phyloP scores from a whole-genome alignment of 2,113 vertebrate species.

The Labeo catla region DNA sequence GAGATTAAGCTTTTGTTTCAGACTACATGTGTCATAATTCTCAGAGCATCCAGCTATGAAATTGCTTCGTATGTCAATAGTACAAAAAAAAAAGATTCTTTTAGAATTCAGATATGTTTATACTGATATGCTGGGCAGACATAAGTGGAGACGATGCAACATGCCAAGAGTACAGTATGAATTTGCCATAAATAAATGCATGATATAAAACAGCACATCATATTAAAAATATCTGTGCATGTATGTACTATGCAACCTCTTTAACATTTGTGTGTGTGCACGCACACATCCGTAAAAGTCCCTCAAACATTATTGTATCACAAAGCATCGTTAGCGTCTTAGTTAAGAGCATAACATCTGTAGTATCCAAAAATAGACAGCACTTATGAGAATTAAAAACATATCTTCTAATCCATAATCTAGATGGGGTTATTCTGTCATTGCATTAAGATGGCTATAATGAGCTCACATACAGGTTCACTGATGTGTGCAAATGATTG shows the following conservation, averaged over 20 bases:
- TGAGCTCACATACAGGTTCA: not conserved
- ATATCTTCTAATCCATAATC: slow-evolving; percentile 58
- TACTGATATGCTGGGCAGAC: not conserved
- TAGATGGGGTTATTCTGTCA: slow-evolving; percentile 41
- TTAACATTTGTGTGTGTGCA: not conserved
- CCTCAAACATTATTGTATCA: not conserved
- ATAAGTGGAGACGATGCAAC: not conserved
- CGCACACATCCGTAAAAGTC: not conserved
- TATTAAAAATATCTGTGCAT: not conserved
- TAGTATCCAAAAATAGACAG: slow-evolving; percentile 53
- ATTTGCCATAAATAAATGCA: no score
- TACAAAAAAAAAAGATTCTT: not conserved
- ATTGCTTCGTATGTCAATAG: not conserved
- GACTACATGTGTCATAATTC: not conserved
- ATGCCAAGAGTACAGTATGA: no score
- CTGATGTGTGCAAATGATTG: not conserved
- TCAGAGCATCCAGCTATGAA: not conserved
- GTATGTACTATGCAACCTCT: not conserved
- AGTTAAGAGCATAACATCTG: slow-evolving; percentile 26
- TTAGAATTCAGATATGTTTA: not conserved
- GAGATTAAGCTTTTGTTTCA: not conserved
- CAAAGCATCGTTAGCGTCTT: slow-evolving; percentile 30
- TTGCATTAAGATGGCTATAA: slow-evolving; percentile 24
- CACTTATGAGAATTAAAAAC: slow-evolving; percentile 39
- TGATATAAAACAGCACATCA: no score